Conservation (phyloP, 1,140 invertebrate species). For the Antheraea mylitta region DNA sequence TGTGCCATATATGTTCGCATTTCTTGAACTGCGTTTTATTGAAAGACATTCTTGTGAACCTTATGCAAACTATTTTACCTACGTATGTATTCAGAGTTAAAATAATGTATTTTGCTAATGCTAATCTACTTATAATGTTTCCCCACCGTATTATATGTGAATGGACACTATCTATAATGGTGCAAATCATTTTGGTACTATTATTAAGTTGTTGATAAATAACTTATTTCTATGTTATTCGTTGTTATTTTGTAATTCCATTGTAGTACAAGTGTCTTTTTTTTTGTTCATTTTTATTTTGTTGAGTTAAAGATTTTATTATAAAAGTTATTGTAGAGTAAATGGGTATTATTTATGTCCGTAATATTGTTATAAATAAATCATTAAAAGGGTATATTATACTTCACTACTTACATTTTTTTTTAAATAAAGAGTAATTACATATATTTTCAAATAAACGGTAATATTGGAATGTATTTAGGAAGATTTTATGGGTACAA, state of each 20-base stretch:
- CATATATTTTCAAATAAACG: too few relatives aligned
- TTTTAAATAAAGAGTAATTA: too few relatives aligned
- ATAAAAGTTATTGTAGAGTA: neutral
- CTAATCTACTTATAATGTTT: neutral
- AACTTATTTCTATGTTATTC: neutral
- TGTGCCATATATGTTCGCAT: conserved; percentile 15
- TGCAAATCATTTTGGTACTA: neutral
- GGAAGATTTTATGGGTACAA: neutral
- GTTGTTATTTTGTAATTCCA: neutral
- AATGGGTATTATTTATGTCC: neutral
- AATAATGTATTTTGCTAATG: neutral
- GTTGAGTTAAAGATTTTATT: neutral
- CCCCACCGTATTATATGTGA: neutral
- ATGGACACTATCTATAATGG: neutral
- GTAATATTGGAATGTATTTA: too few relatives aligned
- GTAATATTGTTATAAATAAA: neutral
- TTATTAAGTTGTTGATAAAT: too few relatives aligned
- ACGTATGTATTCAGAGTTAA: too few relatives aligned
- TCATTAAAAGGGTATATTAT: too few relatives aligned
- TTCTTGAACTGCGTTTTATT: neutral
- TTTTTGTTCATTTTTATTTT: neutral
- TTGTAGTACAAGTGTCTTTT: neutral
- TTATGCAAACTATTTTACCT: too few relatives aligned
- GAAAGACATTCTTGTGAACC: too few relatives aligned
- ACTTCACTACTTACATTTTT: too few relatives aligned